Evolutionary conservation across 2,888 invertebrate species (phyloP).

Genomic region (Drosophila prostipennis): DNA sequence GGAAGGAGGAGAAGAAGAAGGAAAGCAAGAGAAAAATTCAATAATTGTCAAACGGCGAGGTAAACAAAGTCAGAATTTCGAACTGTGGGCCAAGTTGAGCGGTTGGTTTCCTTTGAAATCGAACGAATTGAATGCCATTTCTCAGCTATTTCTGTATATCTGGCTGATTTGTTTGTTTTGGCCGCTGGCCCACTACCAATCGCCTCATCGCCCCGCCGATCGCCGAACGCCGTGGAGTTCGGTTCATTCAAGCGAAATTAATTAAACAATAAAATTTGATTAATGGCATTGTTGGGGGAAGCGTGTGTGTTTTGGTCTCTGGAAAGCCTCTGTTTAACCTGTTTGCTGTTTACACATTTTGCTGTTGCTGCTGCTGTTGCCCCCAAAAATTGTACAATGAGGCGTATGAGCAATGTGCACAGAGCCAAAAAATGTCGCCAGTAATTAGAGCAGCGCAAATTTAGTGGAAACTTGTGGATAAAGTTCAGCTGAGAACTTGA

Average conservation of each 20-base stretch:
- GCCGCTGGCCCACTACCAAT: slow-evolving; percentile 21
- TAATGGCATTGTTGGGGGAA: slow-evolving; percentile 59
- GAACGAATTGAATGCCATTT: slow-evolving; percentile 61
- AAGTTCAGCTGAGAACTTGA: slow-evolving; percentile 1
- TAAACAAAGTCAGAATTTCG: slow-evolving; percentile 38
- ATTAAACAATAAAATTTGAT: slow-evolving; percentile 80
- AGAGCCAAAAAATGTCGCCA: slow-evolving; percentile 39
- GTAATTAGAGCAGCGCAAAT: slow-evolving; percentile 45
- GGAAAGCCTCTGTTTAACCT: slow-evolving; percentile 43
- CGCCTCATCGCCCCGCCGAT: slow-evolving; percentile 13
- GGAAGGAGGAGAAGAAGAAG: slow-evolving; percentile 1
- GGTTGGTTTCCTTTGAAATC: slow-evolving; percentile 66
- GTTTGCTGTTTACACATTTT: slow-evolving; percentile 35
- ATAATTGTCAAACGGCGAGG: slow-evolving; percentile 36
- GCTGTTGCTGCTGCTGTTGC: slow-evolving; percentile 11
- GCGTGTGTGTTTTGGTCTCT: slow-evolving; percentile 21
- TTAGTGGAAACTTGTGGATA: slow-evolving; percentile 36
- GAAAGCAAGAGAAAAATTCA: slow-evolving; percentile 5
- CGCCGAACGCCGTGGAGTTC: slow-evolving; percentile 6
- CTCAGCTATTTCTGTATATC: slow-evolving; percentile 55
- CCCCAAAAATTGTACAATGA: slow-evolving; percentile 47
- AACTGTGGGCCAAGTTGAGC: slow-evolving; percentile 39
- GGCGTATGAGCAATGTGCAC: slow-evolving; percentile 48
- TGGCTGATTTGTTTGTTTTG: slow-evolving; percentile 71
- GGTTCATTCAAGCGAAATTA: slow-evolving; percentile 76